Conservation (phyloP, 2,797 vertebrate species). For the Pipistrellus kuhlii region DNA sequence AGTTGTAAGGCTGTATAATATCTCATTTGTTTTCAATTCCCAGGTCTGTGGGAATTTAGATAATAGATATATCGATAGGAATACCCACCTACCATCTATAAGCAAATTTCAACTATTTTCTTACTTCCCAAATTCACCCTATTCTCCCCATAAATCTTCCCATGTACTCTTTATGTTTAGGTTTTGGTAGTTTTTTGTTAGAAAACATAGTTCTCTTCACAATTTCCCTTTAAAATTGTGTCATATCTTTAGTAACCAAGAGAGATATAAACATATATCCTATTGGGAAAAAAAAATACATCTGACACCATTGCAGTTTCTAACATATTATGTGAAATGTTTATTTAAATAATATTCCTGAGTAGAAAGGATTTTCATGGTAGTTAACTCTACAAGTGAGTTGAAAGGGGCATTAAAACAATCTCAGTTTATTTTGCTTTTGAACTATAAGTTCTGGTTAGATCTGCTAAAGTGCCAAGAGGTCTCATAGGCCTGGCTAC, state of each 20-base stretch:
- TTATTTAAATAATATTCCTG: constrained; percentile 7
- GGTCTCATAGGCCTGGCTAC: neutral
- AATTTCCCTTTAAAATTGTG: neutral
- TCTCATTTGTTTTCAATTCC: neutral
- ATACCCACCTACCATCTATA: neutral
- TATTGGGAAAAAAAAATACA: neutral
- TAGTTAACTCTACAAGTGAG: neutral
- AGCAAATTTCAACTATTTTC: neutral
- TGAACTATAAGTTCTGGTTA: neutral
- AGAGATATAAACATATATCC: neutral
- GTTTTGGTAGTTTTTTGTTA: neutral
- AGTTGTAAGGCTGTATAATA: neutral
- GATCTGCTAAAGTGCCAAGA: neutral
- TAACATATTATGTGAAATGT: neutral
- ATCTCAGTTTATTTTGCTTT: neutral
- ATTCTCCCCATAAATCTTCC: neutral
- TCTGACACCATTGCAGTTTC: neutral
- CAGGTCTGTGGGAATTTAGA: neutral
- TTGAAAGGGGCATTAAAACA: neutral
- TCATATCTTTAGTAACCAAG: neutral
- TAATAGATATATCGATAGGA: neutral
- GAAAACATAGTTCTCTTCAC: neutral
- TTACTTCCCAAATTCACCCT: neutral
- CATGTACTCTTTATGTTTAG: neutral
- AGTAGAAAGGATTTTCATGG: neutral